A percentile compares a stretch with the other conserved stretches of the same genome.
Evolutionary conservation across 2,797 vertebrate genomes (phyloP).

Genomic region (Mormyrops boulengeri): DNA sequence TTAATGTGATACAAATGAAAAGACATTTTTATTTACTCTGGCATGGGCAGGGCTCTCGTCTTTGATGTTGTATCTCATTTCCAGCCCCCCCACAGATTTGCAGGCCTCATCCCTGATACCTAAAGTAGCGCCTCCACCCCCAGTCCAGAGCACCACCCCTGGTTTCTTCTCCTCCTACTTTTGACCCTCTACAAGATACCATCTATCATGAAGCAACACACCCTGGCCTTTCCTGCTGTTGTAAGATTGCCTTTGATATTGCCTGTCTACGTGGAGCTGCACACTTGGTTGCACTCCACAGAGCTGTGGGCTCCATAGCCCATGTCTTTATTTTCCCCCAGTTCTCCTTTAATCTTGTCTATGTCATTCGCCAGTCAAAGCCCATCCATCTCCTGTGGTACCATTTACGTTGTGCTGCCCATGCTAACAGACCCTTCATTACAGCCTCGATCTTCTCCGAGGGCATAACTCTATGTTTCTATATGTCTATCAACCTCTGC

Average conservation of each 20-base stretch:
- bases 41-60: not conserved
- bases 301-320: not conserved
- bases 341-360: not conserved
- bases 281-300: not conserved
- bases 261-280: not conserved
- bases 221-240: not conserved
- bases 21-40: not conserved
- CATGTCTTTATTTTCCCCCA: not conserved
- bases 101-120: not conserved
- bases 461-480: not conserved
- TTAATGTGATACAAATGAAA: not conserved
- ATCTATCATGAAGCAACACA: not conserved
- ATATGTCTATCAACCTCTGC: not conserved
- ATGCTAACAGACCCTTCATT: not conserved
- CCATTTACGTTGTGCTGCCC: not conserved
- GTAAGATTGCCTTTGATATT: not conserved
- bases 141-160: not conserved
- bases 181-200: slow-evolving; percentile 5
- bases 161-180: not conserved
- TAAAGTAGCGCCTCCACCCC: not conserved
- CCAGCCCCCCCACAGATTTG: not conserved
- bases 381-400: not conserved
- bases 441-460: not conserved
- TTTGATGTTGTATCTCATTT: not conserved
- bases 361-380: not conserved